A percentile compares a stretch with the other conserved stretches of the same genome.
Conservation (phyloP, 2,888 invertebrate species). For the Lasioglossum villosulum region DNA sequence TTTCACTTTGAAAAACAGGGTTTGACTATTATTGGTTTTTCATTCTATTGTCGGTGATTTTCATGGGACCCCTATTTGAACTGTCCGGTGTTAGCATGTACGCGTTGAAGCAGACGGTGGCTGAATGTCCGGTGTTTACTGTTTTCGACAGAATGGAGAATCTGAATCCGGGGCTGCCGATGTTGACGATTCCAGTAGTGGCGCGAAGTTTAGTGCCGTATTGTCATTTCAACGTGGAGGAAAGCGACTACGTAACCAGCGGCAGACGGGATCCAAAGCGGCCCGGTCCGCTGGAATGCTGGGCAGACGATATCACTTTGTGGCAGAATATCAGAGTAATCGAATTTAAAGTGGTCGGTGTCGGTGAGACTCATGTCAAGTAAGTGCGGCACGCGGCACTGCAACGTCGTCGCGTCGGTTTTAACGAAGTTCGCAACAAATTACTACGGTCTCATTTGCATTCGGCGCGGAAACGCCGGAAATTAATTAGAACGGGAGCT, state of each 20-base stretch:
- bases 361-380: conserved; percentile 86
- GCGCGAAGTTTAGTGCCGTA: conserved; percentile 89
- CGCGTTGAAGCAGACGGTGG: background rate
- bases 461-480: background rate
- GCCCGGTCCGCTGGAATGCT: conserved; percentile 76
- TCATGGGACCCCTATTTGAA: background rate
- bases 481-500: conserved; percentile 14
- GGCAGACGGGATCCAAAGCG: conserved; percentile 83
- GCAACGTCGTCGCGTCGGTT: background rate
- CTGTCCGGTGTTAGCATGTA: background rate
- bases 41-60: no score
- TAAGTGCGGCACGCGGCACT: conserved; percentile 65
- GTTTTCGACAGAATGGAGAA: conserved; percentile 84
- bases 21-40: no score
- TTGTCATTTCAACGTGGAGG: conserved; percentile 89
- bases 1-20: no score
- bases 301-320: conserved; percentile 81
- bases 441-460: conserved; percentile 14
- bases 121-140: background rate
- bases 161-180: conserved; percentile 83
- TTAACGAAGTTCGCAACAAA: conserved; percentile 21
- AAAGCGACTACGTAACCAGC: conserved; percentile 87
- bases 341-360: conserved; percentile 89
- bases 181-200: conserved; percentile 82
- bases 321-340: conserved; percentile 86